Evolutionary conservation across 2,797 vertebrate genomes (phyloP).

Genomic region (Ataeniobius toweri): DNA sequence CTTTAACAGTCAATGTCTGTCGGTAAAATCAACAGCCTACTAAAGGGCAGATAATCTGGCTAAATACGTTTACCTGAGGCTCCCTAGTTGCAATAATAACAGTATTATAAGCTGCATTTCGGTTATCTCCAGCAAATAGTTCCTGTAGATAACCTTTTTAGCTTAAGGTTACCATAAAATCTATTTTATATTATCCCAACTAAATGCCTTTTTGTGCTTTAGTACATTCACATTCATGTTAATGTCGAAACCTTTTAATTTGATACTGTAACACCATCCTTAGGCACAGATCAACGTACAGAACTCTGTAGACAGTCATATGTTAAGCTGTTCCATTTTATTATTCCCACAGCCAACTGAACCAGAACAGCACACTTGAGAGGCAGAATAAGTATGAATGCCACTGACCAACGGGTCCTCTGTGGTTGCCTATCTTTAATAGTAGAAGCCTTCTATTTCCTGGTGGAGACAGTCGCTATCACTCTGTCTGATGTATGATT

Average conservation of each 20-base stretch:
- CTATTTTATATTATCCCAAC: background rate
- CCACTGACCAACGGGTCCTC: slow-evolving; percentile 49
- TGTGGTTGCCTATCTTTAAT: slow-evolving; percentile 62
- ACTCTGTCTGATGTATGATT: slow-evolving; percentile 77
- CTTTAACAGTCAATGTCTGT: background rate
- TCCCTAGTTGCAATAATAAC: background rate
- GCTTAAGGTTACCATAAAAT: background rate
- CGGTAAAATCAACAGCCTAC: background rate
- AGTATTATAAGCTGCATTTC: background rate
- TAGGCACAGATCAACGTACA: background rate
- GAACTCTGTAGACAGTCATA: background rate
- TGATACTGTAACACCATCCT: background rate
- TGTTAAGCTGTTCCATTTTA: slow-evolving; percentile 22
- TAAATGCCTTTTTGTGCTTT: background rate
- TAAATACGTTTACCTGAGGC: background rate
- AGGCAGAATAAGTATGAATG: slow-evolving; percentile 42
- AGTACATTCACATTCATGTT: background rate
- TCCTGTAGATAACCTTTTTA: background rate
- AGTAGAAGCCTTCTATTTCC: slow-evolving; percentile 65
- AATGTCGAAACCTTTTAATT: background rate
- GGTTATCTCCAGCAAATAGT: background rate
- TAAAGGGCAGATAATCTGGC: background rate
- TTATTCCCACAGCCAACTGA: slow-evolving; percentile 12
- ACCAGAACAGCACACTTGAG: slow-evolving; percentile 23
- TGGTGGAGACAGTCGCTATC: slow-evolving; percentile 70